These are phyloP conservation scores for Ferrisia virgata DNA, from an alignment of 2,888 invertebrate species.

Conservation along the genomic window DNA sequence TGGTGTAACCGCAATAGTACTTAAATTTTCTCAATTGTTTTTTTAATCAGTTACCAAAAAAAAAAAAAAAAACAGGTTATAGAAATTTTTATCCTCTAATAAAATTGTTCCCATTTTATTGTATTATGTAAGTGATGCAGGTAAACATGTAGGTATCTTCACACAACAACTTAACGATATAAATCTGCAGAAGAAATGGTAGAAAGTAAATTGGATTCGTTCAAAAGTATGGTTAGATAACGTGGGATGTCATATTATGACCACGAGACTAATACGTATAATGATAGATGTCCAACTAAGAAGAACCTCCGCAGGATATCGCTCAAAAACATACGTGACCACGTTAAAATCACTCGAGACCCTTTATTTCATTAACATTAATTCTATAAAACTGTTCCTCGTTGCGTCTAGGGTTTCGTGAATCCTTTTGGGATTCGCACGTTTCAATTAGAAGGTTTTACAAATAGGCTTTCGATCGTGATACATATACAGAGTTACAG, in stretches of 20 bases:
- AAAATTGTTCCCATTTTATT: no score
- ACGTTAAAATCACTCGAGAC: not conserved
- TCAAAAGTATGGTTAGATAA: no score
- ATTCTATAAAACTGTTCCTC: not conserved
- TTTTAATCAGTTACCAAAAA: no score
- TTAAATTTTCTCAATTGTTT: no score
- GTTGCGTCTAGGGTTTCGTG: not conserved
- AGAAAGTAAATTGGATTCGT: not conserved
- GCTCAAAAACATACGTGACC: not conserved
- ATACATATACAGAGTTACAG: not conserved
- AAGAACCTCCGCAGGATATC: not conserved
- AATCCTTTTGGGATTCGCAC: not conserved
- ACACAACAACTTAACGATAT: no score
- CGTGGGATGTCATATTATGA: not conserved
- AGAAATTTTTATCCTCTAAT: no score
- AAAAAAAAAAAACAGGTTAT: no score
- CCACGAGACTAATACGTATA: not conserved
- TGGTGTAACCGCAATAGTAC: no score
- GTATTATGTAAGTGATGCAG: no score
- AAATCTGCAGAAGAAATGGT: no score
- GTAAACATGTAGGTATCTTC: no score
- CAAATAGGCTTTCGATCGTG: not conserved
- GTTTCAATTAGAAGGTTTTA: not conserved
- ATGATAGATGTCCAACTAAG: not conserved
- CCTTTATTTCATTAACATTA: not conserved